Evolutionary conservation across 1,140 invertebrate species (phyloP).

Genomic region (Medauroidea extradentata): DNA sequence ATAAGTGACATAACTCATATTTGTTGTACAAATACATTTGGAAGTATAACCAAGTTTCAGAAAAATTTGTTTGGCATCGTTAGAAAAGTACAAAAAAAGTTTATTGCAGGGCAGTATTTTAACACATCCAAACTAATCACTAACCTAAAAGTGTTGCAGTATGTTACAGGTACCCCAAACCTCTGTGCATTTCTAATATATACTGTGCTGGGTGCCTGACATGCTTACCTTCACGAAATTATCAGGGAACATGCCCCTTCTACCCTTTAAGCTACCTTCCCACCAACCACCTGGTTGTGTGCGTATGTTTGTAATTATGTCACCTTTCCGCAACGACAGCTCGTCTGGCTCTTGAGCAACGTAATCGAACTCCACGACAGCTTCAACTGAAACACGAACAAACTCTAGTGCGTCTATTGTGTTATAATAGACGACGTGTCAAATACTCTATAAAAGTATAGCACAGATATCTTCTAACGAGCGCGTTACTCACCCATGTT

Average conservation of each 20-base stretch:
- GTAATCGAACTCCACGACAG: constrained; percentile 77
- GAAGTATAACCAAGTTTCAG: too few species aligned
- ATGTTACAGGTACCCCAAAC: too few species aligned
- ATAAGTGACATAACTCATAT: too few species aligned
- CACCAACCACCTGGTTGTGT: constrained; percentile 92
- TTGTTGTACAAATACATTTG: too few species aligned
- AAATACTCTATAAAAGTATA: not conserved
- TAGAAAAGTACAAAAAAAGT: too few species aligned
- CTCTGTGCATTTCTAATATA: too few species aligned
- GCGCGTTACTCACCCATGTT: not conserved
- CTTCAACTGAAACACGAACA: constrained; percentile 55
- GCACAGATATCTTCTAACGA: not conserved
- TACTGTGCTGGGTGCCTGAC: not conserved
- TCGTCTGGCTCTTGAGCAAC: constrained; percentile 76
- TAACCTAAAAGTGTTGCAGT: too few species aligned
- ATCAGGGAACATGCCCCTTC: constrained; percentile 94
- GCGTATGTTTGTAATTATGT: constrained; percentile 79
- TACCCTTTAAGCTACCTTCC: constrained; percentile 84
- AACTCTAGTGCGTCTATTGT: not conserved
- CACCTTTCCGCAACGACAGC: constrained; percentile 81
- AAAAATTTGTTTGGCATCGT: too few species aligned
- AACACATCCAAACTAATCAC: too few species aligned
- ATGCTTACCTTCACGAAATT: constrained; percentile 81
- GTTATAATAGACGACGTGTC: not conserved
- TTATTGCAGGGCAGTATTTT: too few species aligned